phyloP scores from a whole-genome alignment of 2,888 invertebrate genomes.

The Entomobrya multifasciata region DNA sequence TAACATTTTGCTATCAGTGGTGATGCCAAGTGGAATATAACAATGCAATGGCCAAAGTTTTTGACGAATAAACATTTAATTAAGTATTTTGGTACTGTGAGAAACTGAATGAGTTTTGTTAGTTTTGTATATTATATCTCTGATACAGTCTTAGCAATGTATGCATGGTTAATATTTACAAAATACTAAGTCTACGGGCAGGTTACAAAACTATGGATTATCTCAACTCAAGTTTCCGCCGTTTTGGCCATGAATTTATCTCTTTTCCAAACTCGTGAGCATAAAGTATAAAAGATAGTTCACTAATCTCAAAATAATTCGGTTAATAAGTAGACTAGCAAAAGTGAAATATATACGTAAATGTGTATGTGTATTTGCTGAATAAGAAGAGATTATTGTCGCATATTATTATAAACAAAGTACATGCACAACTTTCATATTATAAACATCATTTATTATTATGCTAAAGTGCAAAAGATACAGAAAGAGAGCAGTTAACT shows the following conservation, averaged over 20 bases:
- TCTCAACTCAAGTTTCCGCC: slow-evolving; percentile 77
- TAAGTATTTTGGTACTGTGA: neutral
- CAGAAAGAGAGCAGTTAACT: too few species aligned
- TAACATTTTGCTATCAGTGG: neutral
- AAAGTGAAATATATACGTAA: neutral
- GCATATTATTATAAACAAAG: too few species aligned
- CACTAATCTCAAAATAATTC: slow-evolving; percentile 27
- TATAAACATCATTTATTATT: too few species aligned
- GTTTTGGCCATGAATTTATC: slow-evolving; percentile 65
- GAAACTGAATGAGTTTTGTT: too few species aligned
- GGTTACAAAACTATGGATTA: slow-evolving; percentile 71
- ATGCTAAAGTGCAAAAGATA: too few species aligned
- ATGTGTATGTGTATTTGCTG: neutral
- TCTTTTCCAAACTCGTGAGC: slow-evolving; percentile 68
- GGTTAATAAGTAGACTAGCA: neutral
- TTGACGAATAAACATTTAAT: neutral
- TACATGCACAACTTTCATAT: neutral
- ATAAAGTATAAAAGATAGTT: slow-evolving; percentile 36
- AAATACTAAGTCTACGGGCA: neutral
- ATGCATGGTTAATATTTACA: neutral
- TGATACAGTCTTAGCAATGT: neutral
- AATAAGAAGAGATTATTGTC: too few species aligned
- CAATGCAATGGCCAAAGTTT: slow-evolving; percentile 31
- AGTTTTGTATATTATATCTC: too few species aligned
- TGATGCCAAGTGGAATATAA: too few species aligned